Base-by-base conservation (phyloP, 1,140 invertebrate species). In the Drosophila obscura region DNA sequence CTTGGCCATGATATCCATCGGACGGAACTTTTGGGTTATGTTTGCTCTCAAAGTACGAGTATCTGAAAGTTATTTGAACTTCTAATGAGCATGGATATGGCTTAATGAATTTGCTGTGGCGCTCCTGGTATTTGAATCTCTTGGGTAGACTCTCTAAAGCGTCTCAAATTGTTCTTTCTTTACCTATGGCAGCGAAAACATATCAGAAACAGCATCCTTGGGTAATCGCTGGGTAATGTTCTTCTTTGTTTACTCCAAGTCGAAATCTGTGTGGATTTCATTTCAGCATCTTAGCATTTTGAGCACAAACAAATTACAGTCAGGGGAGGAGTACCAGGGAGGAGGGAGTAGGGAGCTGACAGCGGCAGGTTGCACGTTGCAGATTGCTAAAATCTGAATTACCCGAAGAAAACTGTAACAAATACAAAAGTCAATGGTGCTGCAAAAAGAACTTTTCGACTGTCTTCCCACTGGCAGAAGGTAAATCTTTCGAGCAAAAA, bases 391-490 rank as follows among this genome's bases (percentile, higher is more conserved):
- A 69, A 77, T 77, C 73, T 77, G 73, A 68, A 77, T 77, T 77
- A 77, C 73, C 73, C 71, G 61, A 74, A 65, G 61, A 74, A 73
- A 73, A 80, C 79, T 88, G 83, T 80, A 88, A 87, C 83, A 87
- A 87, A 88, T 87, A 88, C 83, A 88, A 88, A 88, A 88, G 83
- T 88, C 83, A 88, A 88, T 87, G 83, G 83, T 77, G 83, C 83
- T 88, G 83, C 84, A 88, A 88, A 71, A 88, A 88, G 79, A 88
- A 88, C 79, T 88, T 88, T 88, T 83, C 62, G 77, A 75, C 81
- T 84, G 81, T 78, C 76, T 84, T 83, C 73, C 68, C 68, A 65
- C 61, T 76, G 73, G 82, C 74, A 81, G 72, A 88, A 74, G 84
- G 82, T 88, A 83, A 88, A 88, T 88, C 84, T 88, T 88, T 56